Evolutionary conservation across 2,888 invertebrate species (phyloP), one percentile per base, ranked within the genome.

Genomic region (Rotaria magnacalcarata): DNA sequence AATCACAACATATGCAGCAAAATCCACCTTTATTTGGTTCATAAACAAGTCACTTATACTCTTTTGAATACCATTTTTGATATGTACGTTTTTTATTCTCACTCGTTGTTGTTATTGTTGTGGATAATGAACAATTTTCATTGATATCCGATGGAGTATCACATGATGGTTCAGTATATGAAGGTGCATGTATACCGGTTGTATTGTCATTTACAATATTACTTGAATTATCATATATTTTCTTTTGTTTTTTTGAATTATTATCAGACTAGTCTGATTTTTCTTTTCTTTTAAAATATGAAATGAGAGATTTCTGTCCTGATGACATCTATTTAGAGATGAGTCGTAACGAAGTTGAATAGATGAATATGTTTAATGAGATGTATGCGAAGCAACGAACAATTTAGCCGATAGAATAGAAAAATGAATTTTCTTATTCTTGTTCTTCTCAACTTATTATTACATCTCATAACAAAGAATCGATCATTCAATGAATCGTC

Each of bases 231-330:
- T 27, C 24, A 24, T n/a, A 5, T n/a, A 8, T 58, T 74, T 74
- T 34, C 41, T 74, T 74, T 21, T 34, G 19, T 34, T 34, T 2
- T 34, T 34, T 34, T 34, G 34, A 27, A 74, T 27, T 74, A 27
- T 27, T 27, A 2, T 27, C 27, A 14, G 74, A 41, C 21, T 74
- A 41, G 41, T 74, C 74, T 74, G 5, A 6, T 10, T 74, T 74
- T 74, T 41, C 74, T 74, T 74, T 74, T 34, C 74, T 74, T 74
- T 74, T 74, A 74, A 74, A 74, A 74, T 34, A 74, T 8, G 41
- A 74, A 74, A 41, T 34, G 34, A 74, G 74, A 74, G 74, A 74
- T 74, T 74, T 27, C 34, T 34, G 74, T 74, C 74, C 74, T 74
- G 34, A 74, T 74, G 41, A 19, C 74, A 74, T 74, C 19, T 74